A percentile compares a stretch with the other conserved stretches of the same genome.
phyloP scores from a whole-genome alignment of 2,797 vertebrate genomes.

The Sylvia borin region DNA sequence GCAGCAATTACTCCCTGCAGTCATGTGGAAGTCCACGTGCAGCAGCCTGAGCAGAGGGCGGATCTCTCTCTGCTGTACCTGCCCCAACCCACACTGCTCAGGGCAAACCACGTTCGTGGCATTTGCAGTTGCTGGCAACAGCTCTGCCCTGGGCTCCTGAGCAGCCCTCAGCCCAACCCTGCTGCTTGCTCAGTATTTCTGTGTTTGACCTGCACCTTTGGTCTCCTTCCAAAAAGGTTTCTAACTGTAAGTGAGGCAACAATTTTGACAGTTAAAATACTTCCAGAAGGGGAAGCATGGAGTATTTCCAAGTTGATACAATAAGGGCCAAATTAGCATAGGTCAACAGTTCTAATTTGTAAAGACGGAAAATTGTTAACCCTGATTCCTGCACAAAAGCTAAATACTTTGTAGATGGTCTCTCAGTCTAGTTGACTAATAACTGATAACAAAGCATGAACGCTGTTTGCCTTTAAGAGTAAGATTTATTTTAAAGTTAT shows the following conservation, averaged over 20 bases:
- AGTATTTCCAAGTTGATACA: slow-evolving; percentile 19
- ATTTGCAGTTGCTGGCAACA: not conserved
- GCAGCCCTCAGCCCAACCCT: not conserved
- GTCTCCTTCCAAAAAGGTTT: slow-evolving; percentile 28
- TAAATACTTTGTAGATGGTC: not conserved
- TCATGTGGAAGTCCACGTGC: not conserved
- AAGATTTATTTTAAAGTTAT: not conserved
- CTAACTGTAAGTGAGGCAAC: not conserved
- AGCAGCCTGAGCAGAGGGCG: not conserved
- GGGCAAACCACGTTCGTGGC: not conserved
- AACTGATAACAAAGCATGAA: not conserved
- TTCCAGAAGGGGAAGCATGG: not conserved
- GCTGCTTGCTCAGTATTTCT: not conserved
- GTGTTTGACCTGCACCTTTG: not conserved
- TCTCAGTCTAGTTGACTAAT: not conserved
- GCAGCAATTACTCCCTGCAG: not conserved
- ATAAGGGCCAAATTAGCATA: slow-evolving; percentile 14
- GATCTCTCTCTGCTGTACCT: not conserved
- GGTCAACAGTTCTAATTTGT: not conserved
- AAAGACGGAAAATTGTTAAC: not conserved
- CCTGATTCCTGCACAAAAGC: not conserved
- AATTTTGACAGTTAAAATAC: slow-evolving; percentile 37
- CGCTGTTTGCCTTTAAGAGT: not conserved
- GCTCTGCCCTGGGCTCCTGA: not conserved
- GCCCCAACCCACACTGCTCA: not conserved